A percentile compares a stretch with the other conserved stretches of the same genome.
Evolutionary conservation across 2,888 invertebrate genomes (phyloP).

Genomic region (Diarsia dahlii): DNA sequence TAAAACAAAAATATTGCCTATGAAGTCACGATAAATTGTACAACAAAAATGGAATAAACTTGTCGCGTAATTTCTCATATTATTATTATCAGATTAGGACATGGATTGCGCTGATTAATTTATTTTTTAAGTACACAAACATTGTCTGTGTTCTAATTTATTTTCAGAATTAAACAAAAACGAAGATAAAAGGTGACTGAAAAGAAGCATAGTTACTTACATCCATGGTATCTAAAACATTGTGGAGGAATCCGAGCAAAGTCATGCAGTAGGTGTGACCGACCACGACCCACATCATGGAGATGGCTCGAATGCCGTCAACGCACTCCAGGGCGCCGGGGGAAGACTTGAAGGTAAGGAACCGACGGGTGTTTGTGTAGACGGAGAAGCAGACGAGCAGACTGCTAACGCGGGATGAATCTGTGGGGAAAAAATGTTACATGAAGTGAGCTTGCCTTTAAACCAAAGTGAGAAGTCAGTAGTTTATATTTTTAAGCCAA

Average conservation of each 20-base stretch:
- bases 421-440: conserved; percentile 47
- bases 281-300: conserved; percentile 87
- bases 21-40: neutral
- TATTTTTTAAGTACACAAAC: neutral
- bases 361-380: conserved; percentile 81
- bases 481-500: neutral
- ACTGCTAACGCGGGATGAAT: conserved; percentile 61
- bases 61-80: neutral
- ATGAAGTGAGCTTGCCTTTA: neutral
- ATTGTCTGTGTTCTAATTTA: neutral
- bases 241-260: conserved; percentile 73
- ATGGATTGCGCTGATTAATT: neutral
- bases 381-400: conserved; percentile 79
- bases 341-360: conserved; percentile 75
- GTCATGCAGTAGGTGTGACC: conserved; percentile 81
- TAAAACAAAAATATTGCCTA: conserved; percentile 11
- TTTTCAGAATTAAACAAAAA: neutral
- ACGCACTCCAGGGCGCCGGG: conserved; percentile 82
- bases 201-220: conserved; percentile 62
- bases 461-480: neutral
- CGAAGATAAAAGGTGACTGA: neutral
- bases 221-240: conserved; percentile 63
- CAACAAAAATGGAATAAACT: neutral
- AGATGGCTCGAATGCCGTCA: conserved; percentile 84
- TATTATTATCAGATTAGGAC: neutral